Evolutionary conservation across 2,888 invertebrate genomes (phyloP).

Genomic region (Lycia hirtaria): DNA sequence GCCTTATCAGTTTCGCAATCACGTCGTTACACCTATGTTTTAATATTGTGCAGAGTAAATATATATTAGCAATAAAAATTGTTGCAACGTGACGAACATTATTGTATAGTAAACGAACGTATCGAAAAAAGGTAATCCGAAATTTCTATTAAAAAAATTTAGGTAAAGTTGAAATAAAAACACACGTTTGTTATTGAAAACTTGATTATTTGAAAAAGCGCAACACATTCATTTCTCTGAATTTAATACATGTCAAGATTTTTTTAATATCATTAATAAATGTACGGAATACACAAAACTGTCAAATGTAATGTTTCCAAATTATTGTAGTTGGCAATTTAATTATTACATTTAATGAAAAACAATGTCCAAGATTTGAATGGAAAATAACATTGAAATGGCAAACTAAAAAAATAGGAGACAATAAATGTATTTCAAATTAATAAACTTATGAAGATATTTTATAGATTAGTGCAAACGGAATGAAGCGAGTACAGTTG

Average conservation of each 20-base stretch:
- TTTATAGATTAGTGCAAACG: conserved; percentile 33
- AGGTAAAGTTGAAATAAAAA: conserved; percentile 67
- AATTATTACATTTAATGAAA: conserved; percentile 18
- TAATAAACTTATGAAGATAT: neutral
- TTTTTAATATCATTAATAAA: conserved; percentile 29
- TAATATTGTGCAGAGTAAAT: too few relatives aligned
- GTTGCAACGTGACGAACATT: conserved; percentile 45
- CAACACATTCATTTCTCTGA: conserved; percentile 67
- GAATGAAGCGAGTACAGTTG: conserved; percentile 46
- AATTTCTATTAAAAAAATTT: neutral
- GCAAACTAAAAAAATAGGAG: conserved; percentile 1
- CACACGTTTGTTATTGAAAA: conserved; percentile 74
- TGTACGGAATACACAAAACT: neutral
- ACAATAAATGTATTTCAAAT: neutral
- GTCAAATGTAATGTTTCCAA: conserved; percentile 30
- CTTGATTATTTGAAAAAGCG: conserved; percentile 82
- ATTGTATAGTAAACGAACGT: too few relatives aligned
- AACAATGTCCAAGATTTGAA: conserved; percentile 52
- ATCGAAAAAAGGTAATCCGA: too few relatives aligned
- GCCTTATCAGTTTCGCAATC: too few relatives aligned
- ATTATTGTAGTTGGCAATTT: neutral
- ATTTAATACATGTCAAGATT: conserved; percentile 39
- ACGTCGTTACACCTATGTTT: too few relatives aligned
- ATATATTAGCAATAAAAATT: neutral
- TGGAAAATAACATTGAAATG: neutral